Evolutionary conservation across 2,797 vertebrate species (phyloP).

Genomic region (Chelon auratus): DNA sequence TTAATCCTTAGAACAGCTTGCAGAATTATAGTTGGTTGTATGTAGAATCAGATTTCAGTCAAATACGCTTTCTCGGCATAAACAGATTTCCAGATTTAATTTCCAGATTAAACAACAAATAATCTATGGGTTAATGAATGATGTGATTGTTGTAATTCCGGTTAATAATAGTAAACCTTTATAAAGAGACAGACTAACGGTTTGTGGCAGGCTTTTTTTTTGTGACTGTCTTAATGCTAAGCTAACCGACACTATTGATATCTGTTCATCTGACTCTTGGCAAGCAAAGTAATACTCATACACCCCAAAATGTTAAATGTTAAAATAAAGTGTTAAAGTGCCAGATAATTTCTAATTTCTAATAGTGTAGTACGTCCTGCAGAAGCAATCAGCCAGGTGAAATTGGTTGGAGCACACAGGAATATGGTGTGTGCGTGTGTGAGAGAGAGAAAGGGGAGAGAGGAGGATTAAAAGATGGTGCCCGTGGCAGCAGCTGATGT

Average conservation of each 20-base stretch:
- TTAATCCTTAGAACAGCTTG: too few relatives aligned
- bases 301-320: constrained; percentile 8
- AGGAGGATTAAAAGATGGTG: constrained; percentile 53
- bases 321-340: not conserved
- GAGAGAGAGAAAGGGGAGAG: not conserved
- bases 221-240: not conserved
- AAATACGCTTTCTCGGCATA: too few relatives aligned
- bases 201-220: too few relatives aligned
- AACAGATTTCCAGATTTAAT: too few relatives aligned
- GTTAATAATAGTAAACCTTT: too few relatives aligned
- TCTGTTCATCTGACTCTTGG: not conserved
- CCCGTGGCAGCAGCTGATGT: constrained; percentile 76
- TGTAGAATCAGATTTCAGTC: too few relatives aligned
- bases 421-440: constrained; percentile 1
- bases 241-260: not conserved
- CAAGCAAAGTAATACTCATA: not conserved
- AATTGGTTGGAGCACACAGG: constrained; percentile 43
- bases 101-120: too few relatives aligned
- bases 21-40: too few relatives aligned
- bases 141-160: too few relatives aligned
- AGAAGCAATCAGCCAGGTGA: constrained; percentile 49
- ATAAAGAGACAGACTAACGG: too few relatives aligned
- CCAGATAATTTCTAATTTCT: constrained; percentile 22
- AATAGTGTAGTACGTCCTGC: not conserved
- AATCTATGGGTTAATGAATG: not conserved